Percentiles rank a stretch among this genome's conserved stretches.
phyloP scores from a whole-genome alignment of 2,888 invertebrate species.

The Dasysyrphus albostriatus region DNA sequence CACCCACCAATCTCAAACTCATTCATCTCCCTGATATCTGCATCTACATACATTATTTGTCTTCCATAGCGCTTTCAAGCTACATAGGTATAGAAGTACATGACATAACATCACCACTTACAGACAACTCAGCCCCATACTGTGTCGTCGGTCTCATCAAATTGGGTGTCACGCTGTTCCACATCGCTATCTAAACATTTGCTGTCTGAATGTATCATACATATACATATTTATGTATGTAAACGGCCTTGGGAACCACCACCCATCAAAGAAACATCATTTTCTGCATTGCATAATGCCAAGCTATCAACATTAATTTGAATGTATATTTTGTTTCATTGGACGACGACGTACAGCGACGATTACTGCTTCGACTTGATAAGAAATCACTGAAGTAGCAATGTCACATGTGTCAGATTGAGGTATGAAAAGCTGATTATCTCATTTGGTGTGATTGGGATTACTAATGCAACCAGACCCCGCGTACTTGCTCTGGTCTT shows the following conservation, averaged over 20 bases:
- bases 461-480: conserved; percentile 19
- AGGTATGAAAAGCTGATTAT: conserved; percentile 45
- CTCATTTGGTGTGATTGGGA: conserved; percentile 20
- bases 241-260: conserved; percentile 30
- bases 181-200: conserved; percentile 45
- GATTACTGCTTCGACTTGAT: conserved; percentile 13
- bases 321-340: conserved; percentile 28
- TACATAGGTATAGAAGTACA: not conserved
- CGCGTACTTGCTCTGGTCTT: not conserved
- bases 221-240: not conserved
- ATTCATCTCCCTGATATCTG: not conserved
- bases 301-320: conserved; percentile 24
- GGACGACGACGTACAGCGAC: not conserved
- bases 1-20: not conserved
- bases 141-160: conserved; percentile 30
- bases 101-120: not conserved
- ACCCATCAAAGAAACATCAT: conserved; percentile 32
- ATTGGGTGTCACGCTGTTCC: conserved; percentile 22
- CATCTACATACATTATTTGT: conserved; percentile 3
- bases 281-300: conserved; percentile 29
- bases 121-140: not conserved
- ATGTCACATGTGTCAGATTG: conserved; percentile 50
- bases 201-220: conserved; percentile 4
- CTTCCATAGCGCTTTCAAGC: conserved; percentile 2
- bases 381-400: conserved; percentile 58